Evolutionary conservation across 2,888 invertebrate species (phyloP).

Genomic region (Labia minor): DNA sequence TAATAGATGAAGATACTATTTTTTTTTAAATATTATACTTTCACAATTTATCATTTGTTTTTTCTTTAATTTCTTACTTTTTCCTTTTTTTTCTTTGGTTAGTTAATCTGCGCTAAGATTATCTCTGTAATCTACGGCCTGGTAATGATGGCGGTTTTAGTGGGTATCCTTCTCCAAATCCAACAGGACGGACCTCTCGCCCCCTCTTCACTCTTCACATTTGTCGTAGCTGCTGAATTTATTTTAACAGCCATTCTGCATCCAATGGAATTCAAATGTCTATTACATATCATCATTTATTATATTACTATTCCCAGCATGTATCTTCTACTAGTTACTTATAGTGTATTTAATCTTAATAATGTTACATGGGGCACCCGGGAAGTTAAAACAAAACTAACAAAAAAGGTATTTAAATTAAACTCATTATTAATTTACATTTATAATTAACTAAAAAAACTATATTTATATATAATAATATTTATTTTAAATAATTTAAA

Average conservation of each 20-base stretch:
- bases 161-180: slow-evolving; percentile 69
- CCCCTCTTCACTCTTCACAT: slow-evolving; percentile 73
- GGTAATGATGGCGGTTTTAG: slow-evolving; percentile 77
- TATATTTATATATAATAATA: too few species aligned
- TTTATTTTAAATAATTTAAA: too few species aligned
- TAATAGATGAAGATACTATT: too few species aligned
- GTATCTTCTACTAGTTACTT: slow-evolving; percentile 85
- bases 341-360: slow-evolving; percentile 85
- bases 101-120: slow-evolving; percentile 60
- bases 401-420: slow-evolving; percentile 27
- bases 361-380: slow-evolving; percentile 92
- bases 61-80: too few species aligned
- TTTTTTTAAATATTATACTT: too few species aligned
- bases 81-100: slow-evolving; percentile 24
- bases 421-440: too few species aligned
- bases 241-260: slow-evolving; percentile 51
- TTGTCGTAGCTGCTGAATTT: slow-evolving; percentile 56
- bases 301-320: slow-evolving; percentile 88
- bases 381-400: slow-evolving; percentile 46
- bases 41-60: too few species aligned
- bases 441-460: too few species aligned
- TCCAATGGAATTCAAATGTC: slow-evolving; percentile 64
- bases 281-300: slow-evolving; percentile 68
- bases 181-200: slow-evolving; percentile 66
- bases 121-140: slow-evolving; percentile 70